Evolutionary conservation across 2,888 invertebrate species (phyloP).

Genomic region (Gisinianus flammeolus): DNA sequence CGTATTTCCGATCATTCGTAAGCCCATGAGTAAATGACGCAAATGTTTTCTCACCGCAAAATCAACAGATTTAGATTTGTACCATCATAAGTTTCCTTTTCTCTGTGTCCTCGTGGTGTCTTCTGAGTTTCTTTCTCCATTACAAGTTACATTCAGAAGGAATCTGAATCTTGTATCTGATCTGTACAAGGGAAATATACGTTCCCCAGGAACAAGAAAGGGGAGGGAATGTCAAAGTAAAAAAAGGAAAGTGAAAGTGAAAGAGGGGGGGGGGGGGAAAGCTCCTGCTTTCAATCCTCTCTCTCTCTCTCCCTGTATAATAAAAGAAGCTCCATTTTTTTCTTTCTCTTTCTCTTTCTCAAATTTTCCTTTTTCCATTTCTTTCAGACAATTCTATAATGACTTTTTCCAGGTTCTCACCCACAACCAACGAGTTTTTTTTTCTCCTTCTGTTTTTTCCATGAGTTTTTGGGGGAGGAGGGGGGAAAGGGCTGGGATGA

Average conservation of each 20-base stretch:
- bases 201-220: background rate
- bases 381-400: conserved; percentile 16
- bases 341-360: background rate
- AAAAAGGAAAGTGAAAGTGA: background rate
- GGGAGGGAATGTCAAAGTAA: background rate
- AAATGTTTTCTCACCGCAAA: background rate
- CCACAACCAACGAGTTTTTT: background rate
- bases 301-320: background rate
- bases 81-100: too few species aligned
- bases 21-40: background rate
- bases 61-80: too few species aligned
- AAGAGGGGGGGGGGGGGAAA: background rate
- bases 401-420: conserved; percentile 3
- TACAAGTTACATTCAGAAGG: background rate
- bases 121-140: too few species aligned
- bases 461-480: background rate
- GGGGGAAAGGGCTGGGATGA: background rate
- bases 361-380: background rate
- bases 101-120: too few species aligned
- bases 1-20: too few species aligned
- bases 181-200: background rate
- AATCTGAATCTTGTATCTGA: background rate
- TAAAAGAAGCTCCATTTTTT: too few species aligned
- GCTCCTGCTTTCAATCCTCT: background rate
- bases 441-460: background rate